Base-by-base conservation (phyloP, 2,888 invertebrate species). In the Drosophila subquinaria region DNA sequence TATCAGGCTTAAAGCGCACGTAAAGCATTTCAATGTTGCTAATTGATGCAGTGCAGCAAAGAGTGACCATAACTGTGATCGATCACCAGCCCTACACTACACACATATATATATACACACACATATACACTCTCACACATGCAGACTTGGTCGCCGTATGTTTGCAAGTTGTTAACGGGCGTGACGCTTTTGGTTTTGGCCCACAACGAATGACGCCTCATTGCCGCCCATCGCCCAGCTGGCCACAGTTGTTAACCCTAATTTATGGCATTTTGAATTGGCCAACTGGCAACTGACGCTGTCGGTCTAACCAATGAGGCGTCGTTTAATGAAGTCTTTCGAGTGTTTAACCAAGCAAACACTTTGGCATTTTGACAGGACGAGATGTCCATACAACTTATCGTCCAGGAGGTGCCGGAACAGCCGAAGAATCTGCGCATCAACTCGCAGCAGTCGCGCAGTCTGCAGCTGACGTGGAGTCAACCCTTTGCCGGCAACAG, bases 381-480 rank as follows among this genome's bases (percentile, higher is more conserved):
- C 89, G 96, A 97, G 92, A 97, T 97, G 95, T 95, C 96, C 59
- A 97, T 98, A 92, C 97, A 97, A 91, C 94, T 98, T 70, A 96
- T 97, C 57, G 97, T 98, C 33, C 97, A 98, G 94, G 96, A 98
- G 94, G 96, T 96, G 45, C 98, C 98, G 1, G 98, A 98, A 92
- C 95, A 97, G 92, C 98, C 98, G 4, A 95, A 96, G 91, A 97
- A 97, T 91, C 95, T 98, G 76, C 95, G 96, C 81, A 96, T 97
- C 56, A 95, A 96, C 88, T 97, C 97, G 79, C 97, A 97, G 90
- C 96, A 96, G 85, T 97, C 97, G 66, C 94, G 97, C 69, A 95
- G 96, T 30, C 95, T 97, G 74, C 96, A 97, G 87, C 94, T 98
- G 84, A 96, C 97, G 1, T 98, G 98, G 98, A 96, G 96, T 35